Base-by-base conservation (phyloP, 2,888 invertebrate species). In the Fissipunctia ypsillon region DNA sequence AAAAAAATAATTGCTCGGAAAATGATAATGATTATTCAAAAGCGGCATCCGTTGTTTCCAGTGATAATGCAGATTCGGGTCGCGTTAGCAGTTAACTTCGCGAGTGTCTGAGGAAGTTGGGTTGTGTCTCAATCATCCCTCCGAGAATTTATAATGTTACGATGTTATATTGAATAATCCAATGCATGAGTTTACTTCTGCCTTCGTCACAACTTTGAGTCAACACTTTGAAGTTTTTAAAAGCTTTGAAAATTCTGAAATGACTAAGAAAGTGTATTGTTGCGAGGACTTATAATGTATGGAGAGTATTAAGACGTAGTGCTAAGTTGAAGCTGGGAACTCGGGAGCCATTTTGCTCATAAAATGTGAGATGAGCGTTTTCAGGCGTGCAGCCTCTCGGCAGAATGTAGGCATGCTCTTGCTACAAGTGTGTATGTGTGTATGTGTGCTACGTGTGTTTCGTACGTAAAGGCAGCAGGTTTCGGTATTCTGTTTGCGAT, bases 151-250 rank as follows among this genome's bases (percentile, higher is more conserved):
- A 85, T 89, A 87, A 90, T 90, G 90, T 89, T 88, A 88, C 88
- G 86, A 77, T 84, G 81, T 85, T 90, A 89, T 89, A 90, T 91
- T 90, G 88, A 90, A 91, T 91, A 90, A 91, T 88, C 87, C 82
- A 83, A 86, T 83, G 85, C 84, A 82, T 76, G 73, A 86, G 80
- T 63, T 66, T 66, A 75, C 65, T 78, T 60, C 75, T 68, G 77
- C 61, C 69, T 67, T 66, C 60, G 74, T 70, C 78, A 56, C 67
- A 73, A 72, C 63, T 72, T 76, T 43, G 69, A 75, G 76, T 71
- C 74, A 71, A 80, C 84, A 81, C 73, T 73, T 69, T 59, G 41
- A 85, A 86, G 73, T 85, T 86, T 86, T 74, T 83, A 71, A 83
- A 79, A 65, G 69, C 71, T 65, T 67, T 81, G 74, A 68, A 69